Evolutionary conservation across 1,140 invertebrate genomes (phyloP).

Genomic region (Drosophila suzukii): DNA sequence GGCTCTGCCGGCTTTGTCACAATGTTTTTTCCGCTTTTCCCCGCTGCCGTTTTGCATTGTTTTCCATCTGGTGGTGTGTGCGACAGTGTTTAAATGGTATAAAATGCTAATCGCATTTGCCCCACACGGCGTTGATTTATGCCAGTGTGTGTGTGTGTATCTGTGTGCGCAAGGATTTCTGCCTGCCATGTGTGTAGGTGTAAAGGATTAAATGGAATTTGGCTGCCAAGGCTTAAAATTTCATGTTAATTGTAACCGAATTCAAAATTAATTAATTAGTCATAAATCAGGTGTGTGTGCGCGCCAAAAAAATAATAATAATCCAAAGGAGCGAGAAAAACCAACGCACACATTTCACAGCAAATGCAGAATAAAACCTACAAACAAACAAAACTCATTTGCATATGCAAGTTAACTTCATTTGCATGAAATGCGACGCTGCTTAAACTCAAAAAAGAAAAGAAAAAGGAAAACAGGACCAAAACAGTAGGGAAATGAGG

Average conservation of each 20-base stretch:
- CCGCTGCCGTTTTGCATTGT: constrained; percentile 51
- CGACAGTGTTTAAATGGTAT: constrained; percentile 68
- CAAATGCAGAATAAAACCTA: constrained; percentile 33
- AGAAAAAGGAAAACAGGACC: constrained; percentile 10
- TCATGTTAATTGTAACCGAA: constrained; percentile 66
- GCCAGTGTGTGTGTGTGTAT: constrained; percentile 3
- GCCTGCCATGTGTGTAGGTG: constrained; percentile 10
- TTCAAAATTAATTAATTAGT: constrained; percentile 69
- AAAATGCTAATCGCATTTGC: constrained; percentile 82
- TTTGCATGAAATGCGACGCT: constrained; percentile 70
- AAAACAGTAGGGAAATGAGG: not conserved
- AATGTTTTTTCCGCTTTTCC: constrained; percentile 35
- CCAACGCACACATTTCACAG: constrained; percentile 26
- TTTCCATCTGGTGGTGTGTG: constrained; percentile 38
- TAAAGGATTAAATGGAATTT: constrained; percentile 25
- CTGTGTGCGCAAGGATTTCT: constrained; percentile 21
- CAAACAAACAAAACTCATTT: constrained; percentile 45
- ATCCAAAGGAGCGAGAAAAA: constrained; percentile 10
- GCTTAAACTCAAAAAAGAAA: constrained; percentile 23
- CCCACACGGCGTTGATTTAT: constrained; percentile 59
- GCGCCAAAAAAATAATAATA: constrained; percentile 8
- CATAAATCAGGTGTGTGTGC: constrained; percentile 56
- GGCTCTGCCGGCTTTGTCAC: constrained; percentile 27
- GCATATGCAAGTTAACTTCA: constrained; percentile 69
- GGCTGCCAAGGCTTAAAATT: constrained; percentile 42